These are phyloP conservation scores for Argya squamiceps DNA, from an alignment of 2,797 vertebrate genomes.

Conservation along the genomic window DNA sequence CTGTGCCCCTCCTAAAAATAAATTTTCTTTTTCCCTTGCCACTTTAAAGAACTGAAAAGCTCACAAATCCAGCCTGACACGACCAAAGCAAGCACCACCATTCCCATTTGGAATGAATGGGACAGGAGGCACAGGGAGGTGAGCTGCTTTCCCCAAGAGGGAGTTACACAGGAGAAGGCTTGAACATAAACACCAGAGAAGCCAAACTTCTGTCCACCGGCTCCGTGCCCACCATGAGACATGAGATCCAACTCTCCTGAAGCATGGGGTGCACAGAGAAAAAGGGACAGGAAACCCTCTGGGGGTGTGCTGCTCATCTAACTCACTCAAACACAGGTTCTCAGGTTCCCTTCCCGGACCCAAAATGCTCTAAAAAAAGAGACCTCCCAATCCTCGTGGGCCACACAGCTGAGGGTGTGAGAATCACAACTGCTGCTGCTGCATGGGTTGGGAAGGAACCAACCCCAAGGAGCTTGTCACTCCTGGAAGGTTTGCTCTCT, in stretches of 20 bases:
- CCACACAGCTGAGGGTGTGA: neutral
- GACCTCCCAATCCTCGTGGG: neutral
- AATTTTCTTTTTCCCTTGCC: neutral
- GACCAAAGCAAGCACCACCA: neutral
- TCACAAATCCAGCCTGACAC: neutral
- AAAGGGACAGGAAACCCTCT: neutral
- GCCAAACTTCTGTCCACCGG: neutral
- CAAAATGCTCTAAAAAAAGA: neutral
- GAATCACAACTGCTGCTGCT: neutral
- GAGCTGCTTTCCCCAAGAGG: neutral
- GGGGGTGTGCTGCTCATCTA: neutral
- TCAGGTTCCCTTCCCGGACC: neutral
- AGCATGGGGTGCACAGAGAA: rapidly evolving
- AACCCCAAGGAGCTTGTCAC: neutral
- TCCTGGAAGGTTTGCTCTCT: neutral
- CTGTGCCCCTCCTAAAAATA: neutral
- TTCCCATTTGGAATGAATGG: neutral
- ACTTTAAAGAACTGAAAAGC: neutral
- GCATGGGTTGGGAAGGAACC: neutral
- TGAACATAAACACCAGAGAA: neutral
- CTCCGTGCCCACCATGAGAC: neutral
- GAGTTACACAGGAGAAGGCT: neutral
- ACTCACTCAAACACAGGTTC: neutral
- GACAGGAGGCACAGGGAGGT: neutral
- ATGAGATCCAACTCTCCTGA: neutral